Evolutionary conservation across 1,140 invertebrate genomes (phyloP).

Genomic region (Drosophila sproati): DNA sequence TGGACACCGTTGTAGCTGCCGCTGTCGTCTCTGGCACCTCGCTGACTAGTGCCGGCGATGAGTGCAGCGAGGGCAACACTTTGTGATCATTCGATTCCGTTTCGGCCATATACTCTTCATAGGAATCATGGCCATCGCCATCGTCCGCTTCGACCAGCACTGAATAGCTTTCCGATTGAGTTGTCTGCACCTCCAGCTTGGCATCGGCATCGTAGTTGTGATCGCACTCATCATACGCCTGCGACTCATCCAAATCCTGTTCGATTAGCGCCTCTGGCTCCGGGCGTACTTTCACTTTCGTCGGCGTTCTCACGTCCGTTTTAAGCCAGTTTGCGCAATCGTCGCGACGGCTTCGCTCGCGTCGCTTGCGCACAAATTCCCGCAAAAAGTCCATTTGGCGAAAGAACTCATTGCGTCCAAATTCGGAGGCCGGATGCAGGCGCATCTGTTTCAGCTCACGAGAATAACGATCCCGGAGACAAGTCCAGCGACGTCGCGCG

Average conservation of each 20-base stretch:
- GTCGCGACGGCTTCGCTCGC: slow-evolving; percentile 60
- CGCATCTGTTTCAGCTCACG: slow-evolving; percentile 73
- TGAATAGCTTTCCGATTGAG: slow-evolving; percentile 68
- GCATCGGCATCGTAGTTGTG: slow-evolving; percentile 58
- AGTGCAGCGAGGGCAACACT: slow-evolving; percentile 39
- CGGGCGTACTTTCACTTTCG: slow-evolving; percentile 18
- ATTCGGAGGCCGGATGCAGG: slow-evolving; percentile 68
- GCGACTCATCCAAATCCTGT: slow-evolving; percentile 48
- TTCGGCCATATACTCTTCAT: slow-evolving; percentile 58
- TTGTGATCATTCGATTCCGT: slow-evolving; percentile 41
- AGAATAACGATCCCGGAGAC: slow-evolving; percentile 71
- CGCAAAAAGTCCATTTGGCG: slow-evolving; percentile 77
- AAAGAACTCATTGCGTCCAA: slow-evolving; percentile 74
- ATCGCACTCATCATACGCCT: slow-evolving; percentile 60
- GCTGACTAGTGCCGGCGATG: slow-evolving; percentile 40
- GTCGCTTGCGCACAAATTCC: slow-evolving; percentile 69
- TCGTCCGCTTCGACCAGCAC: slow-evolving; percentile 69
- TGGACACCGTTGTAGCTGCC: slow-evolving; percentile 2
- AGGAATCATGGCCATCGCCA: slow-evolving; percentile 48
- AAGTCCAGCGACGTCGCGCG: slow-evolving; percentile 74
- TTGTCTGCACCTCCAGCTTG: slow-evolving; percentile 60
- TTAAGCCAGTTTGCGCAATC: slow-evolving; percentile 62
- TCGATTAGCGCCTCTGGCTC: slow-evolving; percentile 50
- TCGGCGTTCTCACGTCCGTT: slow-evolving; percentile 26
- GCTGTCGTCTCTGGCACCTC: slow-evolving; percentile 29